Conservation (phyloP, 2,797 vertebrate genomes). For the Nasua narica region DNA sequence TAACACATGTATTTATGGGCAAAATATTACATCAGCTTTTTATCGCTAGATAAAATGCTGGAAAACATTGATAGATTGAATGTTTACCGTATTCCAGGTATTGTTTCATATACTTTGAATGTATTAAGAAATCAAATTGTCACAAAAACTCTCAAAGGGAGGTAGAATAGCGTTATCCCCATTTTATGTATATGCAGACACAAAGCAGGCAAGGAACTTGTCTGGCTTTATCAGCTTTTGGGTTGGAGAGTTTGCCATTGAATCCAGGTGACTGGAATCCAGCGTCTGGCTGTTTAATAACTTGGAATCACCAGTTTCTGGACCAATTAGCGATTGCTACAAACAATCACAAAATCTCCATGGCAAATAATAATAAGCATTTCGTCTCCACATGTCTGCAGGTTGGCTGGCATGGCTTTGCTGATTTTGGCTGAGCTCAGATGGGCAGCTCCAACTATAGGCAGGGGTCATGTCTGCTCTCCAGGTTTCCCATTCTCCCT, state of each 20-base stretch:
- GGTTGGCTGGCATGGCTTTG: not conserved
- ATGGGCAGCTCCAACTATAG: not conserved
- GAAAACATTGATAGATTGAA: slow-evolving; percentile 42
- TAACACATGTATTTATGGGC: not conserved
- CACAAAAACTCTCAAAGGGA: not conserved
- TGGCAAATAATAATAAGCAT: slow-evolving; percentile 1
- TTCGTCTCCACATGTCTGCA: not conserved
- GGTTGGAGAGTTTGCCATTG: not conserved
- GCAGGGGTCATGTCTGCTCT: not conserved
- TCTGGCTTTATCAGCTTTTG: slow-evolving; percentile 29
- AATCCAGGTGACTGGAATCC: not conserved
- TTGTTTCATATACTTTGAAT: slow-evolving; percentile 33
- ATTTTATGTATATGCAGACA: slow-evolving; percentile 21
- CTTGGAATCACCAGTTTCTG: slow-evolving; percentile 2
- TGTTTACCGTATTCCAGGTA: slow-evolving; percentile 13
- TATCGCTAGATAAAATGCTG: slow-evolving; percentile 34
- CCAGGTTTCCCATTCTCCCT: not conserved
- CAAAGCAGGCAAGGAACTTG: not conserved
- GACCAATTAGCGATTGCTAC: not conserved
- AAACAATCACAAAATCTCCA: slow-evolving; percentile 24
- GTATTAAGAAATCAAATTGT: slow-evolving; percentile 31
- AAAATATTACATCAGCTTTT: slow-evolving; percentile 22
- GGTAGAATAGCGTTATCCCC: not conserved
- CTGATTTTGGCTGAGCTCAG: not conserved
- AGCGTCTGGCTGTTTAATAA: not conserved